Conservation (phyloP, 2,797 vertebrate genomes). For the Phalanger gymnotis region DNA sequence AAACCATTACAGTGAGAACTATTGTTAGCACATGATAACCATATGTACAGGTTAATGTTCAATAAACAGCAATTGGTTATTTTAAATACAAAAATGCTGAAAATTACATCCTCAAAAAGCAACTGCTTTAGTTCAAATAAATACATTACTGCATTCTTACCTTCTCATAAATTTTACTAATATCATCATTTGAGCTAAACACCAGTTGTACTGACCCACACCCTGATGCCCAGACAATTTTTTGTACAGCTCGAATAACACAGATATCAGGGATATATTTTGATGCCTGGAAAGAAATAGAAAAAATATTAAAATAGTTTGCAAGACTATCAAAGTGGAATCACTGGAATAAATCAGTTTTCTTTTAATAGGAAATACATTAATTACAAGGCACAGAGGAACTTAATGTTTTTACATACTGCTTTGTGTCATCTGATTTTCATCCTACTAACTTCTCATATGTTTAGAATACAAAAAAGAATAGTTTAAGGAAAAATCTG, state of each 20-base stretch:
- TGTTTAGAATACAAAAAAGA: neutral
- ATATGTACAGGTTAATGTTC: conserved; percentile 39
- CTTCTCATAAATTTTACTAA: conserved; percentile 99
- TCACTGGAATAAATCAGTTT: conserved; percentile 32
- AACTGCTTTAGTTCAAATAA: conserved; percentile 35
- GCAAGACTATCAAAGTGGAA: neutral
- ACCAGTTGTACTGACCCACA: conserved; percentile 97
- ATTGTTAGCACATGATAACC: conserved; percentile 4
- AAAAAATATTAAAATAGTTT: conserved; percentile 60
- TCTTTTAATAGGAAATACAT: neutral
- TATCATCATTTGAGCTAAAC: conserved; percentile 98
- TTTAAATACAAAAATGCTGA: conserved; percentile 24
- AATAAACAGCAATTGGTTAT: neutral
- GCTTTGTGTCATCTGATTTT: neutral
- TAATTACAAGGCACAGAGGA: neutral
- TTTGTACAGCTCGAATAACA: conserved; percentile 98
- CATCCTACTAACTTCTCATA: neutral
- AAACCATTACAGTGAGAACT: conserved; percentile 43
- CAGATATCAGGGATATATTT: conserved; percentile 99
- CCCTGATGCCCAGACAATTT: conserved; percentile 99
- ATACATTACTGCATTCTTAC: conserved; percentile 83
- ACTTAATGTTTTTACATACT: neutral
- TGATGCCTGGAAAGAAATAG: conserved; percentile 92
- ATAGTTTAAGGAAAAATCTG: neutral
- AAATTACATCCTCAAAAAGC: conserved; percentile 31